Evolutionary conservation across 2,797 vertebrate genomes (phyloP), one percentile per base, ranked within the genome.

Genomic region (Moxostoma hubbsi): DNA sequence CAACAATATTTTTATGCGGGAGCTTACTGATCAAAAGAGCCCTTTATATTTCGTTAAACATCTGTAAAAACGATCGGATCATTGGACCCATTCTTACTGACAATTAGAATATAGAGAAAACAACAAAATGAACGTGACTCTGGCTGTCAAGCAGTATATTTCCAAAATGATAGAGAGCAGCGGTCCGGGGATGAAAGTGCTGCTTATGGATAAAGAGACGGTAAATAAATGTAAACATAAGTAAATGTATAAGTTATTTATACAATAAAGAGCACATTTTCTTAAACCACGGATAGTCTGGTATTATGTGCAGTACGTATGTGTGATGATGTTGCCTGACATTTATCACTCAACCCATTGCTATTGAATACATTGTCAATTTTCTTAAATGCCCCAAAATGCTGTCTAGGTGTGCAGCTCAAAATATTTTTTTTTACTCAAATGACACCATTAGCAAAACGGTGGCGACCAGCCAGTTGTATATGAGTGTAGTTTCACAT

Each of bases 121-220:
- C 51, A 89, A 43, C 86, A 87, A 66, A 86, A 99, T 98, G 97
- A 98, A 98, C 83, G 96, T 97, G 86, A 97, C 96, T 65, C 91
- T 97, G 53, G 97, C 97, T 0, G 97, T 99, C 63, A 98, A 97
- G 86, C 96, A 98, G 83, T 99, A 98, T 86, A 86, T 98, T 84
- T 95, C 96, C 77, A 97, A 95, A 86, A 99, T 98, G 97, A 97
- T 99, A 83, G 97, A 98, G 87, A 96, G 91, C 94, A 97, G 96
- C 87, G 97, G 97, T 0, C 92, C 97, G 0, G 97, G 97, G 6
- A 98, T 98, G 97, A 99, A 98, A 87, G 96, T 98, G 1, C 92
- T 98, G 82, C 93, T 98, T 63, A 98, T 98, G 97, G 97, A 99
- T 86, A 94, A 93, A 74, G 97, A 99, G 88, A 99, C 97, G 94